These are phyloP conservation scores for Diarsia dahlii DNA, from an alignment of 2,888 invertebrate species.

Conservation along the genomic window DNA sequence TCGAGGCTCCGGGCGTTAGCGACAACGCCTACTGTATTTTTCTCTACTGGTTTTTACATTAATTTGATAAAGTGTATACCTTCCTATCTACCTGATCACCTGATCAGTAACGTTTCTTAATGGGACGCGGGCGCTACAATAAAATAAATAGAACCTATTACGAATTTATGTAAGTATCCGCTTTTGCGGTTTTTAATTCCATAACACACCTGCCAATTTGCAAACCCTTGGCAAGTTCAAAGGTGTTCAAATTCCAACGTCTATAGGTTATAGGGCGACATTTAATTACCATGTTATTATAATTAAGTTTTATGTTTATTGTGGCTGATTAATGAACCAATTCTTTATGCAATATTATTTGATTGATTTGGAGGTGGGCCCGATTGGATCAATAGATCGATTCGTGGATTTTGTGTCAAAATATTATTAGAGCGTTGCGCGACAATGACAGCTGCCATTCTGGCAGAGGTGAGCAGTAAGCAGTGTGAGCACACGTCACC, in stretches of 20 bases:
- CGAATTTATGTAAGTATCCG: not conserved
- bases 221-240: conserved; percentile 18
- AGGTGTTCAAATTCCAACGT: conserved; percentile 2
- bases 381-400: conserved; percentile 16
- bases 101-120: not conserved
- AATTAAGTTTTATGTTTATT: not conserved
- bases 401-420: conserved; percentile 50
- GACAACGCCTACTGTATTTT: conserved; percentile 24
- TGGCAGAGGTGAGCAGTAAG: conserved; percentile 64
- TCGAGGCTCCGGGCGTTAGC: not conserved
- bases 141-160: not conserved
- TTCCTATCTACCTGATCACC: not conserved
- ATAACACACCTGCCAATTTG: conserved; percentile 10
- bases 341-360: not conserved
- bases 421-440: conserved; percentile 42
- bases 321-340: not conserved
- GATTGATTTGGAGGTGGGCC: not conserved
- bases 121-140: not conserved
- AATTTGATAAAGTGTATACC: not conserved
- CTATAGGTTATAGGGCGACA: not conserved
- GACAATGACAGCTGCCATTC: conserved; percentile 77
- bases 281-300: not conserved
- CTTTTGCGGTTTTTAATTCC: not conserved
- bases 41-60: conserved; percentile 4
- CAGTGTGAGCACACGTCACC: conserved; percentile 70